Evolutionary conservation across 2,113 vertebrate species (phyloP), one percentile per base, ranked within the genome.

Genomic region (Gymnogyps californianus): DNA sequence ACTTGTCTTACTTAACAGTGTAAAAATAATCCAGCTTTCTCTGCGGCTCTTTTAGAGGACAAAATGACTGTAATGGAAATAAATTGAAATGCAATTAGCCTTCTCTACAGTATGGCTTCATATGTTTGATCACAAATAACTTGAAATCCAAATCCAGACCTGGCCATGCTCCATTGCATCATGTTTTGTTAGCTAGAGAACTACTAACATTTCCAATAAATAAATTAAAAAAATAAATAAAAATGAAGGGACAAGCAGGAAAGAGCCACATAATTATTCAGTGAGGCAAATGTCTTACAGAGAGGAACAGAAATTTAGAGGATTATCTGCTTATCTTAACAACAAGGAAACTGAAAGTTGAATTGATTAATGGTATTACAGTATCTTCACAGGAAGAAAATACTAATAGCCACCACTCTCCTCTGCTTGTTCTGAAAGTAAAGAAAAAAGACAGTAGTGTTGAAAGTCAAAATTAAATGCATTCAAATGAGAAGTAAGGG

Each of bases 11-110:
- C 25, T 83, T 86, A 91, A 65, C 42, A 58, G 62, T 65, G 52
- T 86, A 81, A 93, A 92, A 96, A 91, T 78, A 94, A 82, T 79
- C 34, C 70, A 89, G 70, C 77, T 91, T 96, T 95, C 72, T 96
- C 57, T 94, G 40, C 52, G 89, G 70, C 49, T 52, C 42, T 65
- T 92, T 89, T 62, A 94, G 83, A 82, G 77, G 36, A 89, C 69
- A 89, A 87, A 89, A 96, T 87, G 29, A 49, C 44, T 72, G 31
- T 82, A 82, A 69, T 91, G 80, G 87, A 91, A 96, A 94, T 93
- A 91, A 96, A 92, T 14, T 66, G 86, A 87, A 95, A 93, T 81
- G 52, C 64, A 84, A 9, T 95, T 95, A 93, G 52, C 57, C 2
- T 7, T 49, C 52, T 91, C 59, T 81, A 75, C 64, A 89, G 32